Evolutionary conservation across 1,140 invertebrate species (phyloP).

Genomic region (Phthorimaea operculella): DNA sequence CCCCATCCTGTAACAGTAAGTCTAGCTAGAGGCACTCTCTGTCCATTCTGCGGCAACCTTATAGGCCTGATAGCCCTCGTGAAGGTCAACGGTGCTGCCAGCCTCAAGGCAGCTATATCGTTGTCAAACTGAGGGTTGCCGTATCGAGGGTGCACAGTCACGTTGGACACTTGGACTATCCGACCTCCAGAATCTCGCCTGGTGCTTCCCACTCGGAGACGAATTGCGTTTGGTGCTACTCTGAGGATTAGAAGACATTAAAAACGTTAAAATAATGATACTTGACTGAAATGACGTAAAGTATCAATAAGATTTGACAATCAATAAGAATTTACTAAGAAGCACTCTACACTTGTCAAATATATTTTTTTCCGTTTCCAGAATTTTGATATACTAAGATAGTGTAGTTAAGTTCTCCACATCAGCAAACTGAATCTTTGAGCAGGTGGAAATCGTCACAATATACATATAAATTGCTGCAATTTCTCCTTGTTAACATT

Average conservation of each 20-base stretch:
- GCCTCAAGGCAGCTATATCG: constrained; percentile 50
- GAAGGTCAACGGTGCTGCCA: constrained; percentile 40
- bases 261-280: too few species aligned
- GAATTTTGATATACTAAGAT: too few species aligned
- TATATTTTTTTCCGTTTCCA: too few species aligned
- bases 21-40: constrained; percentile 43
- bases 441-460: too few species aligned
- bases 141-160: constrained; percentile 51
- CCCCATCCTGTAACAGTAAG: constrained; percentile 60
- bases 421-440: too few species aligned
- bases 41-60: constrained; percentile 34
- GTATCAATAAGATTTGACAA: too few species aligned
- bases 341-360: too few species aligned
- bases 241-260: constrained; percentile 17
- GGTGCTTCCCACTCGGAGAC: constrained; percentile 54
- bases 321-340: too few species aligned
- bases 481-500: too few species aligned
- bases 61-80: constrained; percentile 38
- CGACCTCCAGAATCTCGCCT: constrained; percentile 51
- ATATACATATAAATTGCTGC: too few species aligned
- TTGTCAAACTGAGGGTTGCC: constrained; percentile 53
- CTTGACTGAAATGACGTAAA: too few species aligned
- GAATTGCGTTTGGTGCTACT: constrained; percentile 28
- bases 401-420: too few species aligned
- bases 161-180: constrained; percentile 38